These are phyloP conservation scores for Scomber japonicus DNA, from an alignment of 2,113 vertebrate genomes.

Conservation along the genomic window DNA sequence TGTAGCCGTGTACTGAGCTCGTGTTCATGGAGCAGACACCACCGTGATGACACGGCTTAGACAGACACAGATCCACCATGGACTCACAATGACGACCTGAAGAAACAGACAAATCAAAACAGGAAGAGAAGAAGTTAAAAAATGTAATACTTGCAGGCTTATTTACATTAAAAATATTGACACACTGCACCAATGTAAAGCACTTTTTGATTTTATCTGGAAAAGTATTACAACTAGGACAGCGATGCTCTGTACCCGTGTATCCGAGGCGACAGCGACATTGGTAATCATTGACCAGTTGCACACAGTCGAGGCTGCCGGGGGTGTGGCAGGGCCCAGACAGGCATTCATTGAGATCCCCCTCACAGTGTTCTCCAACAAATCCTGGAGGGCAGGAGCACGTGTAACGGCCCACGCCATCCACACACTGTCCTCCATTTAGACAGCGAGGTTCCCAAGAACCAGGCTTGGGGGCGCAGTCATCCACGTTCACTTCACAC, in stretches of 20 bases:
- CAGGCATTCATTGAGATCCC: constrained; percentile 94
- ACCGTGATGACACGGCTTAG: constrained; percentile 89
- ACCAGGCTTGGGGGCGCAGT: constrained; percentile 84
- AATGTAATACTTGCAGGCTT: neutral
- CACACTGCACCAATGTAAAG: neutral
- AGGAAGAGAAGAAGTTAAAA: neutral
- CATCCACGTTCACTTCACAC: constrained; percentile 91
- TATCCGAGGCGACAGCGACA: constrained; percentile 92
- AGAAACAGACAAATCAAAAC: neutral
- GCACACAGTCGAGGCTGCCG: constrained; percentile 93
- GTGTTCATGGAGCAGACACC: constrained; percentile 90
- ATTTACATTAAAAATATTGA: neutral
- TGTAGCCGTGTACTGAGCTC: constrained; percentile 90
- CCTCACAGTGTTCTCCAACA: constrained; percentile 92
- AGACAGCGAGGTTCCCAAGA: constrained; percentile 86
- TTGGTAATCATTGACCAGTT: constrained; percentile 89
- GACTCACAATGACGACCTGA: constrained; percentile 93
- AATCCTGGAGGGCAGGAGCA: constrained; percentile 91
- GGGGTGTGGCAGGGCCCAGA: constrained; percentile 89
- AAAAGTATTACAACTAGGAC: neutral
- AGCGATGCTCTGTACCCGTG: constrained; percentile 84
- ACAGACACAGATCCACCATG: constrained; percentile 90
- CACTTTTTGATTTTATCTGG: neutral
- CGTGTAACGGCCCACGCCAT: constrained; percentile 90
- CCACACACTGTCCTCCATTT: constrained; percentile 92